Evolutionary conservation across 2,797 vertebrate species (phyloP), one percentile per base, ranked within the genome.

Genomic region (Ptychobarbus kaznakovi): DNA sequence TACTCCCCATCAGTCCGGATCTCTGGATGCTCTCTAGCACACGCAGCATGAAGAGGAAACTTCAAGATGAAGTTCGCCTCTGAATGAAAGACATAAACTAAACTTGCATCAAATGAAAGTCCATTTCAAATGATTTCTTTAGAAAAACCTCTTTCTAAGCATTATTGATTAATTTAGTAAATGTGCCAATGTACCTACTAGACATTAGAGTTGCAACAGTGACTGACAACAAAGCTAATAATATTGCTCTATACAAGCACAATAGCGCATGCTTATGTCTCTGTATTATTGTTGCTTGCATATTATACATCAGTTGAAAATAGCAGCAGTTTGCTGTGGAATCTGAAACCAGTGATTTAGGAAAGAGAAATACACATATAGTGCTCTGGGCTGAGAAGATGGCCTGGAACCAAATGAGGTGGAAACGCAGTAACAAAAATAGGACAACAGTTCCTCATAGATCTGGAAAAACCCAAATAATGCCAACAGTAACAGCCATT

Each of bases 1-100:
- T 83, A 75, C 46, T 58, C 49, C 86, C 81, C 81, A 86, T 88
- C 88, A 90, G 76, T 44, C 63, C 86, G 70, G 90, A 80, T 86
- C 87, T 84, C 85, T 2, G 44, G 25, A 87, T 66, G 79, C 76
- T 85, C 87, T 88, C 38, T 77, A 77, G 3, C 74, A 81, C 76
- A 61, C 83, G n/a, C 40, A 82, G 13, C 38, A 63, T 20, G 1
- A 22, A 16, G 22, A 22, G 69, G 11, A 75, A 87, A 65, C 76
- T 35, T 49, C 51, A 74, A 81, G 44, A 35, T 42, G 72, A 78
- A 13, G 61, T 35, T 32, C 32, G 28, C 68, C 80, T 81, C 49
- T 58, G 38, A 82, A 73, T 35, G 2, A 82, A 73, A 16, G 16
- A 44, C 11, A 72, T 28, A 35, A 44, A 82, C 11, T 32, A 46